phyloP scores from a whole-genome alignment of 2,888 invertebrate genomes.

The Thereva unica region DNA sequence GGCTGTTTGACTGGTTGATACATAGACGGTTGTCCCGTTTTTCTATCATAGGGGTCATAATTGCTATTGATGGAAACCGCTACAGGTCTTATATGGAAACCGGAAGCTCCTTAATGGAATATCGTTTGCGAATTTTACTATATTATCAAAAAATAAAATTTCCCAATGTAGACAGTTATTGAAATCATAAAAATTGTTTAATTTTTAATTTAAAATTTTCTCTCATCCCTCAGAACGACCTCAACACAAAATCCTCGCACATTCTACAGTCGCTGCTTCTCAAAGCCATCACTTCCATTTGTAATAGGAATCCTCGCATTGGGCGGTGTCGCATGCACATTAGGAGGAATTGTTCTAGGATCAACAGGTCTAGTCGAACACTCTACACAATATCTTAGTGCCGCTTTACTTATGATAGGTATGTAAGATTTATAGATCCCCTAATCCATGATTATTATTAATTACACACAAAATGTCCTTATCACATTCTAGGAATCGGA shows the following conservation, averaged over 20 bases:
- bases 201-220: not conserved
- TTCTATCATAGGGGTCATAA: too few species aligned
- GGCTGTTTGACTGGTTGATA: too few species aligned
- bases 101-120: too few species aligned
- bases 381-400: constrained; percentile 56
- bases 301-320: constrained; percentile 55
- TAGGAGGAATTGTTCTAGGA: constrained; percentile 56
- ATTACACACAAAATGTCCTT: not conserved
- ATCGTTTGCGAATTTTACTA: too few species aligned
- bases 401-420: constrained; percentile 56
- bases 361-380: constrained; percentile 56
- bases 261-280: constrained; percentile 47
- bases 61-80: too few species aligned
- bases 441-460: not conserved
- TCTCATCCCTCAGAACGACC: constrained; percentile 27
- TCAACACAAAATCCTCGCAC: constrained; percentile 2
- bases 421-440: not conserved
- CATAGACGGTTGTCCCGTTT: too few species aligned
- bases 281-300: constrained; percentile 55
- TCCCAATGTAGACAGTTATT: too few species aligned
- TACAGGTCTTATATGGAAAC: too few species aligned
- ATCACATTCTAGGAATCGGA: constrained; percentile 75
- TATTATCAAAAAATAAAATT: too few species aligned
- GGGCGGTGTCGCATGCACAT: constrained; percentile 56
- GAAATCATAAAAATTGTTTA: too few species aligned